phyloP scores from a whole-genome alignment of 2,888 invertebrate species.

The Diaperis boleti region DNA sequence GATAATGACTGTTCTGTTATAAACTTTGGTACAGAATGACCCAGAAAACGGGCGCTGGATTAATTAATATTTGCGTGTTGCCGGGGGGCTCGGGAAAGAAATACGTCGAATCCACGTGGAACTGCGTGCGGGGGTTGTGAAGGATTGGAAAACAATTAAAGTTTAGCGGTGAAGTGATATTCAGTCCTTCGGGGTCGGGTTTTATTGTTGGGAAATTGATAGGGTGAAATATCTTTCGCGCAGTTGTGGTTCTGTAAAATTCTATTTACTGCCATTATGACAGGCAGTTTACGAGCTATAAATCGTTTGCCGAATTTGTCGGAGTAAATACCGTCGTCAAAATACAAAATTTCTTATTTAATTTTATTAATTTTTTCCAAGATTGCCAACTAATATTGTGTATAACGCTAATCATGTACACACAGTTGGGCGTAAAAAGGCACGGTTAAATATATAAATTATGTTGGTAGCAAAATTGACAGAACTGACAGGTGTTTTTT shows the following conservation, averaged over 20 bases:
- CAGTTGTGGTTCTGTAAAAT: background rate
- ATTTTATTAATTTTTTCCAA: no score
- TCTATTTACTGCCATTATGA: background rate
- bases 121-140: constrained; percentile 1
- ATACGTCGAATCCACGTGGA: background rate
- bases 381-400: no score
- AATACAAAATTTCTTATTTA: no score
- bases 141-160: constrained; percentile 41
- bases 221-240: constrained; percentile 18
- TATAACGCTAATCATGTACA: no score
- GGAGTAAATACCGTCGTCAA: no score
- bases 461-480: no score
- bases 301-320: no score
- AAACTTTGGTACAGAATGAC: background rate
- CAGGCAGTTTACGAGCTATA: no score
- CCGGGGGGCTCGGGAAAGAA: no score
- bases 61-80: constrained; percentile 6
- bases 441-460: no score
- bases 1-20: background rate
- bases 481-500: no score
- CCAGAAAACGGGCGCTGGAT: background rate
- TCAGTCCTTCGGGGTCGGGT: constrained; percentile 22
- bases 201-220: constrained; percentile 36
- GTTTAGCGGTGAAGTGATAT: constrained; percentile 33
- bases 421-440: no score